A percentile compares a stretch with the other conserved stretches of the same genome.
These are phyloP conservation scores for Luidia sarsii DNA, from an alignment of 53 echinoderm and acorn worm species.

Conservation along the genomic window DNA sequence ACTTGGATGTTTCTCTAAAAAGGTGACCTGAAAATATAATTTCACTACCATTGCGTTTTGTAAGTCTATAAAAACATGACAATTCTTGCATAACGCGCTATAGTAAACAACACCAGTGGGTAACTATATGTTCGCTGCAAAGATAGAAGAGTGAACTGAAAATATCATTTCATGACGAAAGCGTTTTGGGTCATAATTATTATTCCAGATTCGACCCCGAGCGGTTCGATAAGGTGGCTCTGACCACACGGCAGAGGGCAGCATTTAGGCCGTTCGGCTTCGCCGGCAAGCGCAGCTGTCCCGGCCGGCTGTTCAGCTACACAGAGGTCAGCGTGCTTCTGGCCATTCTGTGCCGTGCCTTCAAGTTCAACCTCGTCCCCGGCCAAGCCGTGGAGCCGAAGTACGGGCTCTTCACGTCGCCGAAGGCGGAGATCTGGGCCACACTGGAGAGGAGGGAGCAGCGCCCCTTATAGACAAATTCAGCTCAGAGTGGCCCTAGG, in stretches of 20 bases:
- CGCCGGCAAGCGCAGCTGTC: constrained; percentile 68
- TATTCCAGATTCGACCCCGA: constrained; percentile 69
- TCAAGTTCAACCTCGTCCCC: constrained; percentile 67
- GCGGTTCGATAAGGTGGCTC: constrained; percentile 58
- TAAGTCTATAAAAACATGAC: neutral
- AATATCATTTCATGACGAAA: neutral
- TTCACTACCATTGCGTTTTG: neutral
- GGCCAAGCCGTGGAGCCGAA: constrained; percentile 54
- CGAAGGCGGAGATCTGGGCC: neutral
- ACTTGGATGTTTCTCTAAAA: neutral
- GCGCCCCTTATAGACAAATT: neutral
- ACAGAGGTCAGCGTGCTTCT: constrained; percentile 67
- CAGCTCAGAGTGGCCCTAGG: no score
- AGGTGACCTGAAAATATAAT: neutral
- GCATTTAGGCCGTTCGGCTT: constrained; percentile 78
- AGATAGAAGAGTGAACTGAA: neutral
- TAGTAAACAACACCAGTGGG: neutral
- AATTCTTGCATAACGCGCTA: neutral
- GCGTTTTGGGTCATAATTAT: no score
- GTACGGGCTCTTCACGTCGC: constrained; percentile 53
- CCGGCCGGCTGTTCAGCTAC: constrained; percentile 65
- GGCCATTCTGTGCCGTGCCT: constrained; percentile 55
- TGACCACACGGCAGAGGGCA: constrained; percentile 47
- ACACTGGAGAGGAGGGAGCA: neutral
- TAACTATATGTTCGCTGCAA: neutral